These are phyloP conservation scores for Falco biarmicus DNA, from an alignment of 2,797 vertebrate species.

Conservation along the genomic window DNA sequence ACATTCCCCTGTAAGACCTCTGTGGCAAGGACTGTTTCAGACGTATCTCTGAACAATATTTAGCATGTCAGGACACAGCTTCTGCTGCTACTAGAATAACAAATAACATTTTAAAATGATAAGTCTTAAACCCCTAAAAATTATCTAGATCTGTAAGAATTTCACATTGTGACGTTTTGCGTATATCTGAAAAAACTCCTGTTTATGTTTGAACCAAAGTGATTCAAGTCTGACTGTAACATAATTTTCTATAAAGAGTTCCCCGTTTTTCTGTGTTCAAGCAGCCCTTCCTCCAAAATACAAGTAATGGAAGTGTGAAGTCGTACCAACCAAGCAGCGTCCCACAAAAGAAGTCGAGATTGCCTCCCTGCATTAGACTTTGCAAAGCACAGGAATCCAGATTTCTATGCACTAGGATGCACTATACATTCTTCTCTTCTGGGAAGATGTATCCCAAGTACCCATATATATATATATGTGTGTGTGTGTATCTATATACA, in stretches of 20 bases:
- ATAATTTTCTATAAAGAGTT: rapidly evolving
- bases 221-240: background rate
- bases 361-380: rapidly evolving
- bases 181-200: background rate
- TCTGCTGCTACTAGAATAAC: background rate
- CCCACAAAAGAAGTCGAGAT: rapidly evolving
- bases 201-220: background rate
- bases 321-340: rapidly evolving
- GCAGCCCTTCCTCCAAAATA: background rate
- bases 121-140: background rate
- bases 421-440: rapidly evolving
- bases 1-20: background rate
- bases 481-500: no score
- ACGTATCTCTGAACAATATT: background rate
- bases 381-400: background rate
- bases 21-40: background rate
- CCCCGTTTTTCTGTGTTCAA: background rate
- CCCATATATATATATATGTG: rapidly evolving
- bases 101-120: background rate
- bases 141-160: background rate
- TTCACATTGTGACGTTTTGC: background rate
- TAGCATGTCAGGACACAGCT: background rate
- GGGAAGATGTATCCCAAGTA: background rate
- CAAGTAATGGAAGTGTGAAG: rapidly evolving
- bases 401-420: background rate